These are phyloP conservation scores for Tanypteryx hageni DNA, from an alignment of 2,888 invertebrate species.

Conservation along the genomic window DNA sequence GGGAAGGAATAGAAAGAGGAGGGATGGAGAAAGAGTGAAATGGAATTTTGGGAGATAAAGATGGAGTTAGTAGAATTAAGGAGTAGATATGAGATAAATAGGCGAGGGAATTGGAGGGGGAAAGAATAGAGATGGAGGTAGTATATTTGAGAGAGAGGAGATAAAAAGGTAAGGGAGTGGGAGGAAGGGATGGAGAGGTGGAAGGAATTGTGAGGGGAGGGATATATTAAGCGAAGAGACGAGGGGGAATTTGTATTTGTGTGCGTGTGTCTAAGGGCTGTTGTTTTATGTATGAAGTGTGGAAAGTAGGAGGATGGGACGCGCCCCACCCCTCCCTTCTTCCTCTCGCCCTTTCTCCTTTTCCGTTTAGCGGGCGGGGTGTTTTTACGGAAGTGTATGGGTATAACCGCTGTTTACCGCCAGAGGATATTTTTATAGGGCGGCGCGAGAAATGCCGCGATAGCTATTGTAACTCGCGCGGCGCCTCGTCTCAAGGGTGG, in stretches of 20 bases:
- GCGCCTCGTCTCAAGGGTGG: conserved; percentile 46
- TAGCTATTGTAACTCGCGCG: conserved; percentile 31
- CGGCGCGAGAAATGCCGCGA: conserved; percentile 37
- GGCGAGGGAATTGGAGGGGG: neutral
- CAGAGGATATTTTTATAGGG: conserved; percentile 43
- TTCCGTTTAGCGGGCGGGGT: neutral
- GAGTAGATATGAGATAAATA: neutral
- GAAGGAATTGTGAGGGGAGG: neutral
- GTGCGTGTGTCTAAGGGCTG: conserved; percentile 44
- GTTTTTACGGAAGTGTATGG: neutral
- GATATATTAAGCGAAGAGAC: neutral
- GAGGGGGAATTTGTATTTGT: neutral
- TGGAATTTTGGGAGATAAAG: neutral
- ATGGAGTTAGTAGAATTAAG: too few species aligned
- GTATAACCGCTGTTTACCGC: conserved; percentile 37
- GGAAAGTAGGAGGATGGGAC: neutral
- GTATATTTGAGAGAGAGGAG: neutral
- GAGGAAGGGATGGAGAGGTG: neutral
- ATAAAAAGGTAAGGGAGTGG: neutral
- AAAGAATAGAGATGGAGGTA: neutral
- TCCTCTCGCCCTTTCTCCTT: neutral
- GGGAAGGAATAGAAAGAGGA: neutral
- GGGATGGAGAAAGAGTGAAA: neutral
- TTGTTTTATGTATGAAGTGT: conserved; percentile 63
- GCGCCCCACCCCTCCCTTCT: neutral